Base-by-base conservation (phyloP, 2,797 vertebrate genomes). In the Chaetodon trifasciatus region DNA sequence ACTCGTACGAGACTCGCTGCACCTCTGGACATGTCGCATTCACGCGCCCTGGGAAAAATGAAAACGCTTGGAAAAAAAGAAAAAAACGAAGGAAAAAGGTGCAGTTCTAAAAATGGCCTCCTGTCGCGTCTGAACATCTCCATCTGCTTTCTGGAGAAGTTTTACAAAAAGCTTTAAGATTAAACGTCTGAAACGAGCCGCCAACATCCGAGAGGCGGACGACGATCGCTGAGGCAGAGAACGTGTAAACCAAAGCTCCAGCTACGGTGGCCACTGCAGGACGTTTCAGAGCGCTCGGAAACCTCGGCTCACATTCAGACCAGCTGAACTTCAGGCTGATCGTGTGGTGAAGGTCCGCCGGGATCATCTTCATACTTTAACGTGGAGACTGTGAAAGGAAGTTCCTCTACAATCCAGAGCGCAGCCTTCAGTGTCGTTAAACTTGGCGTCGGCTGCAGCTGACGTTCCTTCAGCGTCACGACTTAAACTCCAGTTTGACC, bases 11-110 rank as follows among this genome's bases (percentile, higher is more conserved):
- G 32, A 74, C 52, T 32, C 0, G 57, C 61, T 82, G 83, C 85
- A 83, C 64, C 62, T 61, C 21, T 11, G 60, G 78, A 70, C 75
- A 16, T n/a, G 57, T 58, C 50, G 13, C 74, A 8, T 49, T 67
- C 74, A 80, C 28, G 46, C 35, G 28, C 44, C 58, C 46, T 40
- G 63, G 56, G 52, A 23, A 49, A 53, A 55, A 40, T 1, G 0
- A 52, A 24, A 24, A 49, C 0, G 7, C 2, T 12, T 8, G 10
- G 50, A 13, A 46, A 23, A n/a, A 3, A 46, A 75, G 46, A 47
- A 3, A 46, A n/a, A n/a, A n/a, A n/a, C n/a, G n/a, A n/a, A n/a
- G n/a, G n/a, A n/a, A 68, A 32, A 84, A 83, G 64, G 82, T 85
- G 85, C 78, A 70, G 76, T 42, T 57, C 10, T 32, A 56, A 19